Evolutionary conservation across 2,113 vertebrate species (phyloP), one percentile per base, ranked within the genome.

Genomic region (Pelvicachromis taeniatus): DNA sequence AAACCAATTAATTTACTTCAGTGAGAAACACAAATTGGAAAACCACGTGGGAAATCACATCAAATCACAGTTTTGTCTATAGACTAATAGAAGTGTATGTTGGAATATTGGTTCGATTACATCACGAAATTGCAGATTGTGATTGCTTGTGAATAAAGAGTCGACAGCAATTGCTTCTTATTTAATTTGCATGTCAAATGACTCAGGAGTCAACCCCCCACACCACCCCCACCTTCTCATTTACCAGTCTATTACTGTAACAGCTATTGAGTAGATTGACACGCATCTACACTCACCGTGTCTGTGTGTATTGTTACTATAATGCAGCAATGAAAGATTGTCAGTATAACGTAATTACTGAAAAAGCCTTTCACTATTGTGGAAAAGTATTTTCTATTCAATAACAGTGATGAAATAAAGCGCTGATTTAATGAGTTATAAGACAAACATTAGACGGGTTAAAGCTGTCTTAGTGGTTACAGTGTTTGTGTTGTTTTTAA

Each of bases 111-210:
- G 77, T 86, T 81, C 80, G 75, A 85, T 94, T 90, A 88, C 86
- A 87, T 90, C 80, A 63, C 38, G 59, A 80, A 90, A 91, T 88
- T 85, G 87, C 63, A 86, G 82, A 88, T 90, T 70, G 55, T 38
- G 86, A 86, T 90, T 87, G 89, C 89, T 17, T 38, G 84, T 83
- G 91, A 88, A 91, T 90, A 93, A 48, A 80, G 58, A 84, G 84
- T 89, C 77, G n/a, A 59, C 26, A 55, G 83, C 91, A 87, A 90
- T 93, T 89, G 87, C 83, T 91, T 89, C 86, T 87, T 91, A 95
- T 93, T 95, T 88, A 91, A 93, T 95, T 92, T 95, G 88, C 86
- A 91, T 94, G 89, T 92, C 73, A 90, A 91, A 92, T 94, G 88
- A 91, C 84, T 91, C 73, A 85, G 42, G 81, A 84, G 80, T 85